Percentiles rank a stretch among this genome's conserved stretches.
Conservation (phyloP, 1,140 invertebrate genomes). For the Eumaeus atala region DNA sequence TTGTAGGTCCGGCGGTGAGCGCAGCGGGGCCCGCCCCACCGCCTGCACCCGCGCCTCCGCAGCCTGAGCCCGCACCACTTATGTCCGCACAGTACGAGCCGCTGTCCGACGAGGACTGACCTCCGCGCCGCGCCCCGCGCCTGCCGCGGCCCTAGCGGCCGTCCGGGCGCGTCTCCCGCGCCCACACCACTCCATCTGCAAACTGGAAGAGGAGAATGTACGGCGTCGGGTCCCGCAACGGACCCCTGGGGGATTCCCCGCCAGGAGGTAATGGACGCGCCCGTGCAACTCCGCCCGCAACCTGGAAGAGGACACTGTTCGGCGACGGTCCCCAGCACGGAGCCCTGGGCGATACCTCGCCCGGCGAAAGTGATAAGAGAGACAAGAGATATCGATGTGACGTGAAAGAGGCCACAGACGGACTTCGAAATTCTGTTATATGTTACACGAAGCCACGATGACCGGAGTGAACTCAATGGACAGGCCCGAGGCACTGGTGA, state of each 20-base stretch:
- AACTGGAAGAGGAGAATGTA: too few relatives aligned
- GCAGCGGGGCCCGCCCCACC: conserved; percentile 20
- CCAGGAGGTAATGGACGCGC: too few relatives aligned
- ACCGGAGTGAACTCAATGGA: too few relatives aligned
- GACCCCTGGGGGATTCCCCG: not conserved
- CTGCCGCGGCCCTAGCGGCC: too few relatives aligned
- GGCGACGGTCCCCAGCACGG: not conserved
- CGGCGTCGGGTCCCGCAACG: not conserved
- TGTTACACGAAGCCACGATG: too few relatives aligned
- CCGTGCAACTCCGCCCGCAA: too few relatives aligned
- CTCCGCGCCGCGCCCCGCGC: conserved; percentile 26
- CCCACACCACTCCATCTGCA: conserved; percentile 9
- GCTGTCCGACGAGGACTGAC: conserved; percentile 89
- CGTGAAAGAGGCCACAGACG: too few relatives aligned
- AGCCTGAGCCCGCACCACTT: conserved; percentile 84
- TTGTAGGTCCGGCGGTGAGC: conserved; percentile 11
- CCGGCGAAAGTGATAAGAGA: too few relatives aligned
- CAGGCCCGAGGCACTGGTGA: not conserved
- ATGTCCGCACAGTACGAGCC: conserved; percentile 90
- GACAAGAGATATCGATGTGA: too few relatives aligned
- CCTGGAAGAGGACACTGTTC: too few relatives aligned
- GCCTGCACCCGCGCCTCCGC: conserved; percentile 58
- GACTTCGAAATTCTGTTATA: too few relatives aligned
- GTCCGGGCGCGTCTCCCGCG: conserved; percentile 12
- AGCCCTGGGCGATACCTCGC: too few relatives aligned